These are phyloP conservation scores for Synanthedon vespiformis DNA, from an alignment of 2,888 invertebrate genomes.

Conservation along the genomic window DNA sequence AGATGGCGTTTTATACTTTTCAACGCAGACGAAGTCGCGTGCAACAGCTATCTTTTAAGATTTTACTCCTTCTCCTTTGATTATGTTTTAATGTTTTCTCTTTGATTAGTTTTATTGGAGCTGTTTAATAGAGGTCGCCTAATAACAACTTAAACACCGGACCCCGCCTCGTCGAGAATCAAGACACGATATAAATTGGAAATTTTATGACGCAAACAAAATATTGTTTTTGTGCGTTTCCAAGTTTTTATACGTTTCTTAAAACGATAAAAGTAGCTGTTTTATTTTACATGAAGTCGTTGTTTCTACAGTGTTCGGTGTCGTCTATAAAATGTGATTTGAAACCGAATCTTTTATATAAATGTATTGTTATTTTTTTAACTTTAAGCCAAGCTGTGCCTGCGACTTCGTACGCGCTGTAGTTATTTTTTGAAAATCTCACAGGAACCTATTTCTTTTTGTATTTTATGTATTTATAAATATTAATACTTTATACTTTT, in stretches of 20 bases:
- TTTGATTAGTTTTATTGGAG: neutral
- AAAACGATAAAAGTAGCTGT: conserved; percentile 39
- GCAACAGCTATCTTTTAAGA: too few species aligned
- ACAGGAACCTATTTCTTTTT: too few species aligned
- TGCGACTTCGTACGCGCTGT: too few species aligned
- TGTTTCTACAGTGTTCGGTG: conserved; percentile 31
- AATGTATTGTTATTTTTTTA: too few species aligned
- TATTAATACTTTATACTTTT: too few species aligned
- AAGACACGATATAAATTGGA: conserved; percentile 30
- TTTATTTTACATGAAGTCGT: conserved; percentile 48
- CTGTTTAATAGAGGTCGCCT: conserved; percentile 4
- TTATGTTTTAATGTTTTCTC: too few species aligned
- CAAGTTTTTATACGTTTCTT: conserved; percentile 39
- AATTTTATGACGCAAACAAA: conserved; percentile 30
- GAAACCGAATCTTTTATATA: neutral
- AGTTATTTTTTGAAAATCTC: too few species aligned
- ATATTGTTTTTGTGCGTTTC: conserved; percentile 34
- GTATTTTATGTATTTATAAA: too few species aligned
- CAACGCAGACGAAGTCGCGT: too few species aligned
- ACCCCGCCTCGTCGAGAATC: conserved; percentile 8
- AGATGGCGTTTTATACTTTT: too few species aligned
- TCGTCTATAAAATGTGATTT: conserved; percentile 33
- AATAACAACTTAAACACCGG: conserved; percentile 5
- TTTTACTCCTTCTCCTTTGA: too few species aligned
- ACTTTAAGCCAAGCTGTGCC: too few species aligned